Evolutionary conservation across 2,113 vertebrate species (phyloP).

Genomic region (Engystomops pustulosus): DNA sequence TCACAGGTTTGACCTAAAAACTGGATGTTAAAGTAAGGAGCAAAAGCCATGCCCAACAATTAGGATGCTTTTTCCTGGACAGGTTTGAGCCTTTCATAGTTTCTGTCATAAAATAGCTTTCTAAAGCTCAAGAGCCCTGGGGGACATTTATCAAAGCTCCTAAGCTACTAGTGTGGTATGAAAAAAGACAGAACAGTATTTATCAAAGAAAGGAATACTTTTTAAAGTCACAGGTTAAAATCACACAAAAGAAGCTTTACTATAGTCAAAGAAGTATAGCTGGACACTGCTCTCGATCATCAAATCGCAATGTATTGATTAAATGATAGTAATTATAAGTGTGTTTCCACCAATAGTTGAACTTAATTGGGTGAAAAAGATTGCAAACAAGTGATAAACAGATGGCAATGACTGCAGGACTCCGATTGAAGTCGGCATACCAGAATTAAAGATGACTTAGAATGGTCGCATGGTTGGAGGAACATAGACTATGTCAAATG

Average conservation of each 20-base stretch:
- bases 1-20: constrained; percentile 3
- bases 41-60: constrained; percentile 31
- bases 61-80: constrained; percentile 28
- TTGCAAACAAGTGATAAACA: background rate
- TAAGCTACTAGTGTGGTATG: background rate
- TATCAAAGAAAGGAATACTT: constrained; percentile 20
- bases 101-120: constrained; percentile 21
- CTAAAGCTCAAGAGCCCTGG: constrained; percentile 12
- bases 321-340: background rate
- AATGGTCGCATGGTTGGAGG: too few species aligned
- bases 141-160: constrained; percentile 35
- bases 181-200: constrained; percentile 22
- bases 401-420: too few species aligned
- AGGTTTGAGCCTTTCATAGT: constrained; percentile 1
- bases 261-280: background rate
- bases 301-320: too few species aligned
- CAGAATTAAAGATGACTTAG: too few species aligned
- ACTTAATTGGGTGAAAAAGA: background rate
- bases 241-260: background rate
- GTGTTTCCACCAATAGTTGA: background rate
- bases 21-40: background rate
- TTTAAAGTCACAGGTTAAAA: constrained; percentile 21
- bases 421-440: too few species aligned
- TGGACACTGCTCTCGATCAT: too few species aligned
- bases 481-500: too few species aligned